Conservation (phyloP, 2,113 vertebrate genomes). For the Sylvia atricapilla region DNA sequence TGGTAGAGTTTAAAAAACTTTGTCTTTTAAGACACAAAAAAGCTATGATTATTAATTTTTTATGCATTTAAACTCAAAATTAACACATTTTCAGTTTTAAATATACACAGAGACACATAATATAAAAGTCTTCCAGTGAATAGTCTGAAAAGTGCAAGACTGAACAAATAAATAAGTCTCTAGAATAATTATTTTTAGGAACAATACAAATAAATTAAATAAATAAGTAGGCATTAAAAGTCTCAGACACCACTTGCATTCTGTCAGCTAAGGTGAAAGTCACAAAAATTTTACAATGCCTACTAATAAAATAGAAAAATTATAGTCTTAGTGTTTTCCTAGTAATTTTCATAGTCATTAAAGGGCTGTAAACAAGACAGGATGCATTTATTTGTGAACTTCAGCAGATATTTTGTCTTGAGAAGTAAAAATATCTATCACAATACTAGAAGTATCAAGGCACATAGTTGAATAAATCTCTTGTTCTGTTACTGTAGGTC, state of each 20-base stretch:
- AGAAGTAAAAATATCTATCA: neutral
- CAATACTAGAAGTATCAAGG: neutral
- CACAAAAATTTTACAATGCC: neutral
- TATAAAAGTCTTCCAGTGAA: neutral
- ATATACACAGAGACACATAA: neutral
- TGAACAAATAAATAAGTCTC: neutral
- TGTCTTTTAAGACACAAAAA: neutral
- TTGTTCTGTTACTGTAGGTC: neutral
- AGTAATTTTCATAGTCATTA: neutral
- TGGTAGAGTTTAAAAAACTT: neutral
- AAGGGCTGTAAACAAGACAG: neutral
- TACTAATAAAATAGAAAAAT: conserved; percentile 22
- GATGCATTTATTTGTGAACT: neutral
- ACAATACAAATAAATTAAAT: neutral
- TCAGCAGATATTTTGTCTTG: neutral
- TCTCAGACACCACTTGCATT: neutral
- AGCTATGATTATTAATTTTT: neutral
- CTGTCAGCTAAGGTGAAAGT: neutral
- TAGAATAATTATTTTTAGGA: neutral
- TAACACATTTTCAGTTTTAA: neutral
- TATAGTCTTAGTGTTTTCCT: neutral
- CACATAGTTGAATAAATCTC: neutral
- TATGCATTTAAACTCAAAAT: neutral
- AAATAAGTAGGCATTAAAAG: neutral
- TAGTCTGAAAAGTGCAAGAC: neutral